Conservation (phyloP, 2,888 invertebrate species). For the Andrena fulva region DNA sequence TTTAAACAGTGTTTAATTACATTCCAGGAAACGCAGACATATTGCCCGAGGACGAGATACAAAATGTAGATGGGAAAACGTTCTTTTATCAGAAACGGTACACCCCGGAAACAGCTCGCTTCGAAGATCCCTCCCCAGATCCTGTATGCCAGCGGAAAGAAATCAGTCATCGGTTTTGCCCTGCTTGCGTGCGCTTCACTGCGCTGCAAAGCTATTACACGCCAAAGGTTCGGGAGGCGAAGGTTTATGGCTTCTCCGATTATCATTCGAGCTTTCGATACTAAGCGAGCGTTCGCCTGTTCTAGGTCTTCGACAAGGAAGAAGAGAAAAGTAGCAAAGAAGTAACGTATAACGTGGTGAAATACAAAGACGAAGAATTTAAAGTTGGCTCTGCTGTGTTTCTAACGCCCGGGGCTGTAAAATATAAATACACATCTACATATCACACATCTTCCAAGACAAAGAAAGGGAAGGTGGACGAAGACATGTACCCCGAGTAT, state of each 20-base stretch:
- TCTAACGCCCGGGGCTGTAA: slow-evolving; percentile 88
- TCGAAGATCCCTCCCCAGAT: slow-evolving; percentile 76
- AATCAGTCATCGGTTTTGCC: slow-evolving; percentile 81
- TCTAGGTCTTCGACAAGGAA: slow-evolving; percentile 67
- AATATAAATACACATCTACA: slow-evolving; percentile 84
- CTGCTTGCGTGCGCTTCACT: slow-evolving; percentile 78
- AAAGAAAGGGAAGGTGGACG: slow-evolving; percentile 87
- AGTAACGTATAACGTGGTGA: slow-evolving; percentile 84
- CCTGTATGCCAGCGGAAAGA: slow-evolving; percentile 66
- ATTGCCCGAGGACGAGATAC: slow-evolving; percentile 61
- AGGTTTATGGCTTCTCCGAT: background rate
- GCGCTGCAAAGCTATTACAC: slow-evolving; percentile 50
- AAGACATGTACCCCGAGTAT: slow-evolving; percentile 91
- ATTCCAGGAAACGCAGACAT: slow-evolving; percentile 72
- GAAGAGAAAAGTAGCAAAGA: slow-evolving; percentile 69
- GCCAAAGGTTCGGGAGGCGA: slow-evolving; percentile 54
- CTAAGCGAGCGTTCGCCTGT: slow-evolving; percentile 10
- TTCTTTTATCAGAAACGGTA: slow-evolving; percentile 89
- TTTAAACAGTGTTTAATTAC: slow-evolving; percentile 6
- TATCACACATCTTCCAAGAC: slow-evolving; percentile 59
- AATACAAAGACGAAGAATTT: slow-evolving; percentile 88
- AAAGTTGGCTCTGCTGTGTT: slow-evolving; percentile 90
- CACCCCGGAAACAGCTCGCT: slow-evolving; percentile 76
- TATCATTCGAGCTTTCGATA: background rate
- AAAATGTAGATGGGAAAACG: slow-evolving; percentile 86